Percentiles rank a stretch among this genome's conserved stretches.
phyloP scores from a whole-genome alignment of 2,888 invertebrate species.

The Aporophyla nigra region DNA sequence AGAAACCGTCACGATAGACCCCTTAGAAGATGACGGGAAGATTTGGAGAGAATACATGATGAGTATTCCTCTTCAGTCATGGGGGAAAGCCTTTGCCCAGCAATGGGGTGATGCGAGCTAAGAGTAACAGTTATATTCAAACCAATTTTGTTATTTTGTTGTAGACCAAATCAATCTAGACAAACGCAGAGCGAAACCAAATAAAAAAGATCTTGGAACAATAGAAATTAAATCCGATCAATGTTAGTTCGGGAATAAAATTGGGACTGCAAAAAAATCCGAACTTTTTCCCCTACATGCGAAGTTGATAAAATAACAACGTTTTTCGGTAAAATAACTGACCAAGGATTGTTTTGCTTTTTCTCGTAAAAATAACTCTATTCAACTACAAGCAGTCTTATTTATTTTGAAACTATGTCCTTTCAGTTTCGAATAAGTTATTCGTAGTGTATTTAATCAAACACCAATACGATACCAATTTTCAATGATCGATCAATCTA shows the following conservation, averaged over 20 bases:
- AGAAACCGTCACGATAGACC: too few species aligned
- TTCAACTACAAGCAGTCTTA: not conserved
- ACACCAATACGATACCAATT: not conserved
- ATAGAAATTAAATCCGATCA: not conserved
- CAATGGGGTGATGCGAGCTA: too few species aligned
- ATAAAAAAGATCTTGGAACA: not conserved
- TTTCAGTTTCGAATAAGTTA: not conserved
- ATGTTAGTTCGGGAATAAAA: not conserved
- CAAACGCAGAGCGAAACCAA: not conserved
- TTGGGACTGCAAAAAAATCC: not conserved
- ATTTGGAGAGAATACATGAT: too few species aligned
- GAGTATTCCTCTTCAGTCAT: too few species aligned
- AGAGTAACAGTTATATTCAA: not conserved
- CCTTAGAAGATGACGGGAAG: too few species aligned
- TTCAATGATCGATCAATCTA: not conserved
- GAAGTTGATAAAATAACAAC: slow-evolving; percentile 18
- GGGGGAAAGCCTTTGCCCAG: too few species aligned
- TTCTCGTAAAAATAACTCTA: not conserved
- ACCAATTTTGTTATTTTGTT: not conserved
- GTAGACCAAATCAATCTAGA: not conserved
- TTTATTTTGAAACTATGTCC: not conserved
- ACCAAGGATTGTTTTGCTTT: slow-evolving; percentile 18
- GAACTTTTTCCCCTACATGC: not conserved
- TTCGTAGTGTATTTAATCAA: not conserved
- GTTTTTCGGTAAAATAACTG: slow-evolving; percentile 29